Evolutionary conservation across 1,140 invertebrate species (phyloP), one percentile per base, ranked within the genome.

Genomic region (Neodiprion virginianus): DNA sequence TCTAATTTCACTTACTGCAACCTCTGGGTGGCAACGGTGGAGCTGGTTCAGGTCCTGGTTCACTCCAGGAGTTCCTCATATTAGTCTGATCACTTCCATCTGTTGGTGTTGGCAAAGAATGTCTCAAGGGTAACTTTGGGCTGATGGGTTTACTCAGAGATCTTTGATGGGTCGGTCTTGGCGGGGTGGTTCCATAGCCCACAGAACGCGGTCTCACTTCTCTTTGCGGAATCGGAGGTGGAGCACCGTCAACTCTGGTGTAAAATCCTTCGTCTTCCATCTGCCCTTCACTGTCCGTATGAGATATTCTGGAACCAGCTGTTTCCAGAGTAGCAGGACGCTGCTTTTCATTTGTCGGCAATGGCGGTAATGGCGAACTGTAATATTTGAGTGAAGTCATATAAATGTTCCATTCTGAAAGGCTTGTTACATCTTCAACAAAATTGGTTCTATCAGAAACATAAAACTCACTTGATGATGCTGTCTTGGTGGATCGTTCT

Each of bases 301-400:
- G 84, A 11, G 81, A 87, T 23, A 79, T 81, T 78, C 83, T 81
- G 12, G 79, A 86, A 10, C 81, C 82, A 9, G 74, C 76, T 17
- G 84, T 82, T 21, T 86, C 88, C 71, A 87, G 67, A 0, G 84
- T 86, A 9, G 80, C 78, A 7, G 86, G 85, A 12, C 85, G 82
- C 65, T 87, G 86, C 72, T 89, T 90, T 67, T 93, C 93, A 69
- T 80, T 85, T 23, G 89, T 89, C 21, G 93, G 93, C 69, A 94
- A 80, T 7, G 93, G 93, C 67, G 94, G 93, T 73, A 95, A 81
- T 14, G 94, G 94, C 8, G 94, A 93, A 83, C 92, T 93, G 83
- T 69, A 88, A 83, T 72, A 74, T 17, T 76, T 77, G 75, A 69
- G 67, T 68, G 49, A 65, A 21, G 53, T 17, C 47, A 49, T 11